These are phyloP conservation scores for Heliconius melpomene DNA, from an alignment of 1,140 invertebrate species.

Conservation along the genomic window DNA sequence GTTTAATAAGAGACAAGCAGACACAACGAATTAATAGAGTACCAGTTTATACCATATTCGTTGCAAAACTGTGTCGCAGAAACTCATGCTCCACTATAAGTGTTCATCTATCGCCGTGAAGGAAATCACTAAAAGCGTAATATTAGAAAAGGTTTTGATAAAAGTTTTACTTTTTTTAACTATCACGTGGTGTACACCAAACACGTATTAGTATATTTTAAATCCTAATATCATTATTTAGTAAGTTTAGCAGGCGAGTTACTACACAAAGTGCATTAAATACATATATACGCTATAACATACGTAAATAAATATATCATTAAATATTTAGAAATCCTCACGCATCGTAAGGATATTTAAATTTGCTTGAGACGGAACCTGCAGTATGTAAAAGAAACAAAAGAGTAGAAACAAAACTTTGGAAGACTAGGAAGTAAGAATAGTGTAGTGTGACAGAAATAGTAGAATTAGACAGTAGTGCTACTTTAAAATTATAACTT, in stretches of 20 bases:
- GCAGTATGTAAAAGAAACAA: constrained; percentile 45
- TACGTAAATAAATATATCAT: constrained; percentile 36
- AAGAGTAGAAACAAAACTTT: constrained; percentile 46
- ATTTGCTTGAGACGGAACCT: constrained; percentile 68
- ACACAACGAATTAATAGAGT: constrained; percentile 55
- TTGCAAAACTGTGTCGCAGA: constrained; percentile 44
- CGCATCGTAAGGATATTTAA: constrained; percentile 63
- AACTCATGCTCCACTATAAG: constrained; percentile 59
- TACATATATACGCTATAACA: constrained; percentile 49
- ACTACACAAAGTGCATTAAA: constrained; percentile 71
- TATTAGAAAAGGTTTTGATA: constrained; percentile 53
- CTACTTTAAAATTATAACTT: constrained; percentile 21
- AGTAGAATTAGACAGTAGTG: constrained; percentile 25
- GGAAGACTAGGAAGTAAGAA: constrained; percentile 55
- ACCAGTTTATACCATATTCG: constrained; percentile 59
- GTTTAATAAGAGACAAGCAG: constrained; percentile 65
- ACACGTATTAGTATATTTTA: constrained; percentile 55
- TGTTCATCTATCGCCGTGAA: constrained; percentile 55
- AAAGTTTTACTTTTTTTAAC: constrained; percentile 51
- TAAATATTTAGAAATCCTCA: constrained; percentile 30
- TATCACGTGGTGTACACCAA: constrained; percentile 67
- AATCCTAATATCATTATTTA: constrained; percentile 53
- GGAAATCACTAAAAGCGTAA: constrained; percentile 66
- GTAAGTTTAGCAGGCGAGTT: constrained; percentile 59
- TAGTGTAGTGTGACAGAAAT: constrained; percentile 51